Conservation (phyloP, 2,113 vertebrate genomes). For the Oreochromis spilurus region DNA sequence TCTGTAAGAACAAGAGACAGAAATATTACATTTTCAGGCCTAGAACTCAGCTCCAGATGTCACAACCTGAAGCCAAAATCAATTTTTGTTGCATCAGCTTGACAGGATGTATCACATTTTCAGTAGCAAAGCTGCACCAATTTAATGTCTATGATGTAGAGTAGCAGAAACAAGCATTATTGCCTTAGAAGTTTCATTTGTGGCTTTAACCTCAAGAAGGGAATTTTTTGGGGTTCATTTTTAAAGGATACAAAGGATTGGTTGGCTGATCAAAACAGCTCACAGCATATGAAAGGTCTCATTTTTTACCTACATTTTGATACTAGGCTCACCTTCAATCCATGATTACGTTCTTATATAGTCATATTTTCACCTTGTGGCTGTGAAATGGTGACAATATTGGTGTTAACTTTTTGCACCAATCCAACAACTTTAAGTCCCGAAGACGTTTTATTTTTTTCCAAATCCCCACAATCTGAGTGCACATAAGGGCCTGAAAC, state of each 20-base stretch:
- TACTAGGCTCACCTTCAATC: background rate
- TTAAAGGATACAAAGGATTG: background rate
- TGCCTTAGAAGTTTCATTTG: background rate
- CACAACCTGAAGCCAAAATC: background rate
- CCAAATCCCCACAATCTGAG: background rate
- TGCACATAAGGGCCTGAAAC: rapidly evolving
- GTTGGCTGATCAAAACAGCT: background rate
- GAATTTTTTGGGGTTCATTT: background rate
- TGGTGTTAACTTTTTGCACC: background rate
- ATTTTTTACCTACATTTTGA: background rate
- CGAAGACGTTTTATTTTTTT: background rate
- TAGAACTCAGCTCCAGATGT: background rate
- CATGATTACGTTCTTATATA: background rate
- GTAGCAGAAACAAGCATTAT: rapidly evolving
- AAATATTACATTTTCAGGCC: background rate
- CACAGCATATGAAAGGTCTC: rapidly evolving
- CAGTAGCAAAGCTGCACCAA: background rate
- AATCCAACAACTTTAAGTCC: background rate
- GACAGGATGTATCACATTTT: rapidly evolving
- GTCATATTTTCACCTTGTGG: background rate
- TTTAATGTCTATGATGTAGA: background rate
- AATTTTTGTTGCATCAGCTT: background rate
- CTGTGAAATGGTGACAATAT: background rate
- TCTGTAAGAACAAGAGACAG: background rate
- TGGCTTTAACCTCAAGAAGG: background rate